Percentiles rank a stretch among this genome's conserved stretches.
Conservation (phyloP, 2,113 vertebrate species). For the Aptenodytes forsteri region DNA sequence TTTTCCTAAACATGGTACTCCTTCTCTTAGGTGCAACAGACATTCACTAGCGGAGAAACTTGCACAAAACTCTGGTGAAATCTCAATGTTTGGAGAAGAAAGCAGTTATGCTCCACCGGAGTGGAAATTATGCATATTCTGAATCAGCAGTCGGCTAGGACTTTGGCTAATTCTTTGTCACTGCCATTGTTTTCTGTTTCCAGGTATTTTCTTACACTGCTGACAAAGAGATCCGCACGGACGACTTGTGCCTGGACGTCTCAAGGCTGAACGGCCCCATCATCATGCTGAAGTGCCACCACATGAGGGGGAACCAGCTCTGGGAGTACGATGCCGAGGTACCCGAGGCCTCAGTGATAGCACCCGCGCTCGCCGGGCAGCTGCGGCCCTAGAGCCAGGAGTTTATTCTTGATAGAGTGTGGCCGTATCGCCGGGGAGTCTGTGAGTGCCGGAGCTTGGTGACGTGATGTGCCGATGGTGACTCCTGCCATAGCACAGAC, state of each 20-base stretch:
- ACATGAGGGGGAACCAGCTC: constrained; percentile 98
- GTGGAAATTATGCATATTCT: fast-evolving
- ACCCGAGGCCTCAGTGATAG: neutral
- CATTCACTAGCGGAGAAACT: neutral
- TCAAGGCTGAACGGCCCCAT: constrained; percentile 94
- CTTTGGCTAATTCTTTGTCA: neutral
- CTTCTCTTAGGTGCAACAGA: neutral
- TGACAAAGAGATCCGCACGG: constrained; percentile 96
- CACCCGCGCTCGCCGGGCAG: neutral
- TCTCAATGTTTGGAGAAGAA: neutral
- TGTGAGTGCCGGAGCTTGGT: neutral
- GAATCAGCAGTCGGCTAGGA: fast-evolving
- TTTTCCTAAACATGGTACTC: neutral
- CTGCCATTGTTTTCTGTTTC: neutral
- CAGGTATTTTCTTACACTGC: constrained; percentile 99
- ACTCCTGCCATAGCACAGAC: neutral
- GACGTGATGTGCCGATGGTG: fast-evolving
- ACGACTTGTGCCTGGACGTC: constrained; percentile 96
- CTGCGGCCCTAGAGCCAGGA: neutral
- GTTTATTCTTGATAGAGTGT: neutral
- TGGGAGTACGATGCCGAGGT: constrained; percentile 99
- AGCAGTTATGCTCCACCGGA: neutral
- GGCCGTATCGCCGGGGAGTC: neutral
- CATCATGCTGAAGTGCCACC: constrained; percentile 97
- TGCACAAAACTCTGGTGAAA: neutral